Evolutionary conservation across 2,888 invertebrate genomes (phyloP).

Genomic region (Galeopsomyia nigrocyanea): DNA sequence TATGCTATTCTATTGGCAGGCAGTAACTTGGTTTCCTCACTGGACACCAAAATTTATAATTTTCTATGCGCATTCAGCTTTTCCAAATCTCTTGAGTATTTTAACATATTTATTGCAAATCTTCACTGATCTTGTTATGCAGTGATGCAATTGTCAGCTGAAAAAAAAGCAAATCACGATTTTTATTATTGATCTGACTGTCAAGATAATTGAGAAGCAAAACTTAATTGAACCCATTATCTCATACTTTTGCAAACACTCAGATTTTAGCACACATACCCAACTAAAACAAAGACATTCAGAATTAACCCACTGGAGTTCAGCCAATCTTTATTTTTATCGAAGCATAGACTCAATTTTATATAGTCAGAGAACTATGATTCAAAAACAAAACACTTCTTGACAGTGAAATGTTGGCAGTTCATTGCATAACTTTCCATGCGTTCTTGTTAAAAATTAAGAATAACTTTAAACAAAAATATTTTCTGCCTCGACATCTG

Average conservation of each 20-base stretch:
- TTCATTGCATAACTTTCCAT: too few relatives aligned
- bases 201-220: background rate
- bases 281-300: constrained; percentile 14
- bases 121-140: constrained; percentile 21
- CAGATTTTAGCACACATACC: background rate
- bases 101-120: constrained; percentile 44
- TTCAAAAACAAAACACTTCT: background rate
- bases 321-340: constrained; percentile 37
- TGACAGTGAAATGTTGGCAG: too few relatives aligned
- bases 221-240: constrained; percentile 1
- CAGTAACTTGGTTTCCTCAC: constrained; percentile 45
- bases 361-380: background rate
- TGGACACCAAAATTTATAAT: constrained; percentile 48
- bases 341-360: constrained; percentile 18
- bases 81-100: constrained; percentile 47
- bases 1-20: constrained; percentile 45
- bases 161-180: constrained; percentile 30
- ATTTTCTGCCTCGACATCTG: constrained; percentile 15
- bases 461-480: too few relatives aligned
- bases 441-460: too few relatives aligned
- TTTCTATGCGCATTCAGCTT: constrained; percentile 32
- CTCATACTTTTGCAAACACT: background rate
- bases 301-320: constrained; percentile 10
- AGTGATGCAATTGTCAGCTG: constrained; percentile 33
- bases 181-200: constrained; percentile 15